Conservation (phyloP, 2,797 vertebrate genomes). For the Harpia harpyja region DNA sequence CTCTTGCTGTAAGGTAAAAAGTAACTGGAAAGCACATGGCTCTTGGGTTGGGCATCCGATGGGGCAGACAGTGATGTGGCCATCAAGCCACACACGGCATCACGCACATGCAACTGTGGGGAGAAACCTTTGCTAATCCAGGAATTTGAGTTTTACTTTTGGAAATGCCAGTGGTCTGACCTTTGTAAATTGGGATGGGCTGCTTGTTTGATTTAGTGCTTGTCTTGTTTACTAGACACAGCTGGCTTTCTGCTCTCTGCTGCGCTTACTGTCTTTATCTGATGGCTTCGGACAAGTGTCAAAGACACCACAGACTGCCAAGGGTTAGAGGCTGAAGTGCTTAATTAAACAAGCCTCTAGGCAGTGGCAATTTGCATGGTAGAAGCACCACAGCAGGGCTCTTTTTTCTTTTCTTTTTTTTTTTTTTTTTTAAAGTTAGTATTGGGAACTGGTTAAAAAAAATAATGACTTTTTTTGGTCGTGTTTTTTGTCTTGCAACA, state of each 20-base stretch:
- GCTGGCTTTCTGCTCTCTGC: not conserved
- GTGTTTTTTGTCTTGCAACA: not conserved
- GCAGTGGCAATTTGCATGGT: not conserved
- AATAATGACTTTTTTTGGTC: not conserved
- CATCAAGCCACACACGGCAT: rapidly evolving
- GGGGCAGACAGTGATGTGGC: rapidly evolving
- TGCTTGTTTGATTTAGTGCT: not conserved
- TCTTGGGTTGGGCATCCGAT: rapidly evolving
- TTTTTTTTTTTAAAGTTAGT: not conserved
- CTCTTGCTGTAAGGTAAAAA: not conserved
- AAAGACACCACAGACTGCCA: not conserved
- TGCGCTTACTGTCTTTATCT: not conserved
- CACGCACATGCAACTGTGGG: rapidly evolving
- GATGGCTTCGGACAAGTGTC: slow-evolving; percentile 42
- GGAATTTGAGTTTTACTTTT: not conserved
- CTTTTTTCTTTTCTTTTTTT: not conserved
- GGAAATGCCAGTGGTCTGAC: slow-evolving; percentile 7
- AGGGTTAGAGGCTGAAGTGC: slow-evolving; percentile 10
- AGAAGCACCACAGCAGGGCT: not conserved
- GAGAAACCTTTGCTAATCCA: not conserved
- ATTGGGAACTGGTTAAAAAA: not conserved
- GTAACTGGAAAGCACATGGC: rapidly evolving
- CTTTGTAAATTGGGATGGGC: not conserved
- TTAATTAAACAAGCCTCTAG: slow-evolving; percentile 42
- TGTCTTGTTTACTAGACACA: not conserved